Base-by-base conservation (phyloP, 1,140 invertebrate species). In the Diuraphis noxia region DNA sequence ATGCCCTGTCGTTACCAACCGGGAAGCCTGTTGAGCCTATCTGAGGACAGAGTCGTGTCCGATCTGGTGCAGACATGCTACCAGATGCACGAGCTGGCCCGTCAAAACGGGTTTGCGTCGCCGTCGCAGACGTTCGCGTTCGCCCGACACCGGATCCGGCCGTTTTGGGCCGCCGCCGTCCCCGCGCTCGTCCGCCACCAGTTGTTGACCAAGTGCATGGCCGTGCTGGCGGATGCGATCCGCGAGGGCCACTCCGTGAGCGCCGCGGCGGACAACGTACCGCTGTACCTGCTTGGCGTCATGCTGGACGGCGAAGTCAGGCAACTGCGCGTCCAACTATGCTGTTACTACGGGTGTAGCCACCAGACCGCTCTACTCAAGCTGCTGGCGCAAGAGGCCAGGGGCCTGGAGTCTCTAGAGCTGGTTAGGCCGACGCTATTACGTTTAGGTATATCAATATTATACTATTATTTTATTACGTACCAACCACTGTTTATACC, bases 311-410 rank as follows among this genome's bases (percentile, higher is more conserved):
- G 93, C 2, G 94, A 95, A 86, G 94, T 95, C 21, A 94, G 93
- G 79, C 93, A 93, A 9, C 93, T 95, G n/a, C 93, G 93, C 56
- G 93, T 95, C 9, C 94, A 94, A 92, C 92, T 95, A 0, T 95
- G 94, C 92, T 95, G 94, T 91, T 95, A 95, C 87, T 95, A 95
- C 85, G 94, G 94, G 30, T 95, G 94, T 92, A 94, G 94, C 36
- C 94, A 95, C 92, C 94, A 95, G 91, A 94, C 94, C 9, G 94
- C 94, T 0, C 82, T 95, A 3, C 92, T 95, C 0, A 94, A 94
- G 49, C 93, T 95, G 17, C 92, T 95, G 13, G 93, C 94, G 0
- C 93, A 92, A 0, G 94, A 95, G 91, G 94, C 94, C 30, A 92
- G 92, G 10, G 94, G 94, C 34, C 89, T 95, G 0, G 93, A 94